Evolutionary conservation across 2,797 vertebrate genomes (phyloP), one percentile per base, ranked within the genome.

Genomic region (Diglossa cyanea): DNA sequence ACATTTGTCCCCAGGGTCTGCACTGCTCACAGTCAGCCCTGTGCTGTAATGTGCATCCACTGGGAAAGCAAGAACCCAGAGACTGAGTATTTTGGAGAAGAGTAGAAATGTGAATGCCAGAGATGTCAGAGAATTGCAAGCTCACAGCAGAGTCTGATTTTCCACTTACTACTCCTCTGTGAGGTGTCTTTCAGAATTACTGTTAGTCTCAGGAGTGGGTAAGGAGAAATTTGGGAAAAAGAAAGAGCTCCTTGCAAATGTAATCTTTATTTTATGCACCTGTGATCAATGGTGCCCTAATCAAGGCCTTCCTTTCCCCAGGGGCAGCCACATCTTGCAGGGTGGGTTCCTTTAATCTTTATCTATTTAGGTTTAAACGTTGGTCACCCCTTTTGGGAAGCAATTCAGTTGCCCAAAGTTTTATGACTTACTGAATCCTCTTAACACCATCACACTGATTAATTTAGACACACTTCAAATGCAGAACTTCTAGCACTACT

Each of bases 401-500:
- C 71, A 87, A 76, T 79, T 78, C 45, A 50, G 42, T 80, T 26
- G 68, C 51, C 77, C 15, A 2, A 45, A 72, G 58, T 77, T 96
- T 91, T 91, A 74, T 77, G 77, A 75, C 58, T 92, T 84, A 80
- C 62, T 31, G 75, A 82, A 91, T 89, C 57, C 73, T 78, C 40
- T 77, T 95, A 65, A 80, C 51, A 39, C 26, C 51, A 86, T 48
- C 60, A 18, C 26, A 21, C 44, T 95, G 93, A 94, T 84, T 60
- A 85, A 76, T 72, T 93, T 94, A 90, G 90, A 57, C 50, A 57
- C 55, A 42, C 74, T 95, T 96, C 81, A 92, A 76, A 89, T 61
- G 37, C 75, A 68, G 57, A 57, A 57, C 37, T 74, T 79, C 4
- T 13, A 67, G 62, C 63, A 17, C 63, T 78, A 93, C 73, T 74